Conservation (phyloP, 1,140 invertebrate genomes). For the Drosophila ogumai region DNA sequence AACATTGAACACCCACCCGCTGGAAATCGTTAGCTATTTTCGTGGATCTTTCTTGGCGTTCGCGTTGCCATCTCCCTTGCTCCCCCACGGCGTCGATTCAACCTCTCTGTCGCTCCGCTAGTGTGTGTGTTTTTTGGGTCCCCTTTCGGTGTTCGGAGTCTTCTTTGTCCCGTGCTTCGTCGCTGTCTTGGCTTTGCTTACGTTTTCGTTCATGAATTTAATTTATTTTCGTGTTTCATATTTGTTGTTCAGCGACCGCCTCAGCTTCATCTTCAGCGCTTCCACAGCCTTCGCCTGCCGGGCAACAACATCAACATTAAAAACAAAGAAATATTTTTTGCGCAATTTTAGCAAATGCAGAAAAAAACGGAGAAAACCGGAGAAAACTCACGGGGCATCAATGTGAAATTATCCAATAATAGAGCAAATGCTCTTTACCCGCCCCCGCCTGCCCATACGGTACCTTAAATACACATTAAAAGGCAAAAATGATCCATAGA, state of each 20-base stretch:
- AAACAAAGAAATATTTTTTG: constrained; percentile 38
- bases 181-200: constrained; percentile 63
- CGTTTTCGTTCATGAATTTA: constrained; percentile 76
- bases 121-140: constrained; percentile 48
- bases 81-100: constrained; percentile 42
- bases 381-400: not conserved
- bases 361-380: constrained; percentile 5
- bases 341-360: constrained; percentile 48
- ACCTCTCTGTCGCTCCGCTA: constrained; percentile 46
- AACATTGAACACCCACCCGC: constrained; percentile 49
- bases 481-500: not conserved
- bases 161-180: constrained; percentile 60
- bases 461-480: not conserved
- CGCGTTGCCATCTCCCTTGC: constrained; percentile 64
- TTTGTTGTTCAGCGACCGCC: constrained; percentile 42
- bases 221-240: constrained; percentile 75
- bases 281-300: constrained; percentile 24
- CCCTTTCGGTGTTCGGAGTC: constrained; percentile 45
- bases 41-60: constrained; percentile 51
- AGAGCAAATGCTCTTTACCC: not conserved
- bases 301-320: constrained; percentile 39
- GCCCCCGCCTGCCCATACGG: too few species aligned
- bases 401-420: not conserved
- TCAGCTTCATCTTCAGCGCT: constrained; percentile 36
- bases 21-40: constrained; percentile 21